phyloP scores from a whole-genome alignment of 2,113 vertebrate genomes.

The Pyxicephalus adspersus region DNA sequence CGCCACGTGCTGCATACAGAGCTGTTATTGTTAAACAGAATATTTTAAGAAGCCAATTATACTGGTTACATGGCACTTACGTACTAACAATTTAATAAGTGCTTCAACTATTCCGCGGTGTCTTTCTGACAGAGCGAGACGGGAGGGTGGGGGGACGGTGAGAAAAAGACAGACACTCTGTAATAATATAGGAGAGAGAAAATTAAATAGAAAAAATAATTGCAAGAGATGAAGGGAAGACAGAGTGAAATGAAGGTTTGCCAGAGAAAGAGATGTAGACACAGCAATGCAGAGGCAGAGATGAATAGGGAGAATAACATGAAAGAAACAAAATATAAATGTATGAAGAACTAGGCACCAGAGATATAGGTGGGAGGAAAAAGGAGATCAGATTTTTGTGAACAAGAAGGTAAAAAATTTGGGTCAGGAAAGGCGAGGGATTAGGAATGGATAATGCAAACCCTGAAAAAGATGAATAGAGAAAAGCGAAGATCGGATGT shows the following conservation, averaged over 20 bases:
- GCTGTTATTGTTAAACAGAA: conserved; percentile 55
- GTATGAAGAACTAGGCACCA: background rate
- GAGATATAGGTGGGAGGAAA: background rate
- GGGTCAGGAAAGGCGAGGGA: background rate
- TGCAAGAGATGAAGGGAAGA: conserved; percentile 8
- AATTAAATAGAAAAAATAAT: conserved; percentile 41
- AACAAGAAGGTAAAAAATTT: background rate
- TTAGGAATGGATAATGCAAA: background rate
- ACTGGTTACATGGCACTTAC: conserved; percentile 52
- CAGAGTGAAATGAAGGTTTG: background rate
- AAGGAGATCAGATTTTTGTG: conserved; percentile 5
- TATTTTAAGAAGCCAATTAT: conserved; percentile 57
- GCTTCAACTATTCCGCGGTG: conserved; percentile 42
- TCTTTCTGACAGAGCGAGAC: conserved; percentile 47
- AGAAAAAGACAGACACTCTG: conserved; percentile 30
- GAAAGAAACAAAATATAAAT: conserved; percentile 16
- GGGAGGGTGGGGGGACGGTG: background rate
- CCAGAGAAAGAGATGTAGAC: background rate
- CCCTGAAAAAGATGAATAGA: background rate
- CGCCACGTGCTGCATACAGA: conserved; percentile 47
- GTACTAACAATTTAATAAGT: conserved; percentile 56
- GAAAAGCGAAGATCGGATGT: background rate
- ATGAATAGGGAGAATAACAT: conserved; percentile 1
- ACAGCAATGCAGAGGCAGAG: background rate
- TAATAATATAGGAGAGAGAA: conserved; percentile 41